Base-by-base conservation (phyloP, 2,797 vertebrate genomes). In the Hirundo rustica region DNA sequence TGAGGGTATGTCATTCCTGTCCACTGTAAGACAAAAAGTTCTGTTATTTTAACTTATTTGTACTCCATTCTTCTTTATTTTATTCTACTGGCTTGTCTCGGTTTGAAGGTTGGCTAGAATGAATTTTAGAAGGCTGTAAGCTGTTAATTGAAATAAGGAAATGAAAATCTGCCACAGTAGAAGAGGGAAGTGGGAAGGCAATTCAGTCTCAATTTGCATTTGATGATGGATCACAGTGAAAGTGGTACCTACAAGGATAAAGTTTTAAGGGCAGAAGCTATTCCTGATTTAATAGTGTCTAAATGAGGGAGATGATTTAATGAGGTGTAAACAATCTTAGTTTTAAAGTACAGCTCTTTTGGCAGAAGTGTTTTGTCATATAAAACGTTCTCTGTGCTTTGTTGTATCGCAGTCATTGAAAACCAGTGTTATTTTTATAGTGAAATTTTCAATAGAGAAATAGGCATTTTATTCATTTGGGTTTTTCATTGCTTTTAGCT, bases 1-100 rank as follows among this genome's bases (percentile, higher is more conserved):
- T 51, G 99, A 99, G 65, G 99, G 99, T 99, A 98, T 19, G 79
- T 93, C 87, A 12, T 65, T 61, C 51, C 79, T 61, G 6, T 66
- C 45, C 53, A 13, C 32, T 65, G 16, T 54, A 86, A 65, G 67
- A 81, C 29, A 55, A 58, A 62, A 53, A 18, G 25, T 84, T 79
- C 30, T 51, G 29, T 73, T 8, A 11, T 48, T 73, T 91, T 45
- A 8, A 23, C 34, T 64, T 48, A 61, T 34, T 32, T 68, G 42
- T 84, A 40, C 36, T 58, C 42, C 25, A 0, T 89, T 87, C 20
- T 83, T 38, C 73, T 45, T 77, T 34, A 2, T 64, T 53, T 51
- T 19, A 32, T 76, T 73, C 14, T 83, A 9, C 44, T 72, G 50
- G 20, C 25, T 94, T 57, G 16, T 65, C 7, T 93, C 23, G 14